Base-by-base conservation (phyloP, 2,113 vertebrate species). In the Bungarus multicinctus region DNA sequence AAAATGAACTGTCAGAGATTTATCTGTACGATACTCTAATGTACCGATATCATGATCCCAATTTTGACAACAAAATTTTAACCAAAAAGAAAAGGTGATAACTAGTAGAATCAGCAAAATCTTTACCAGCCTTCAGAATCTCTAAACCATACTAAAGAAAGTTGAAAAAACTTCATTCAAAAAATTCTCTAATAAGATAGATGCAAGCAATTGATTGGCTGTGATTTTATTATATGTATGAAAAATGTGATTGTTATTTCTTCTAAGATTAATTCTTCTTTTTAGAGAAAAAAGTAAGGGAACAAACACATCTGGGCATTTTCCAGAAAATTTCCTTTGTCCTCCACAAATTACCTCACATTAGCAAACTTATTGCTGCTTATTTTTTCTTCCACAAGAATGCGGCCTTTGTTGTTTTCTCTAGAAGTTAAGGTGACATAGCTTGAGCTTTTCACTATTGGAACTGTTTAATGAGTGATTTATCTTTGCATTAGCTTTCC, bases 401-500 rank as follows among this genome's bases (percentile, higher is more conserved):
- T 55, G 23, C 60, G n/a, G 69, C 53, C 69, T 85, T 89, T 92
- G 92, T 92, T 92, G 64, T 87, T 88, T 47, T 92, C 12, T 14
- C 34, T 88, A 5, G 43, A 58, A 69, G 11, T 85, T 85, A 85
- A 81, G 54, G 52, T 87, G 0, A 0, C 27, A 14, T 87, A n/a
- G 85, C 91, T 93, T 54, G 2, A 64, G 91, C 2, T 81, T 89
- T 50, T 57, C 20, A 7, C 1, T 54, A 93, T 94, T 94, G 85
- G 64, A 85, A 0, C 39, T 90, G 94, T 89, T 89, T 91, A 60
- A 89, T 81, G 20, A 0, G 34, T 39, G 92, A 12, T 95, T 94
- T 93, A 90, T 89, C 89, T 92, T 25, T 54, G 85, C 5, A 22
- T 94, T 93, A 91, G 90, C 90, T 96, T 94, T 93, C 93, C 92